Evolutionary conservation across 2,797 vertebrate species (phyloP), one percentile per base, ranked within the genome.

Genomic region (Cyclopterus lumpus): DNA sequence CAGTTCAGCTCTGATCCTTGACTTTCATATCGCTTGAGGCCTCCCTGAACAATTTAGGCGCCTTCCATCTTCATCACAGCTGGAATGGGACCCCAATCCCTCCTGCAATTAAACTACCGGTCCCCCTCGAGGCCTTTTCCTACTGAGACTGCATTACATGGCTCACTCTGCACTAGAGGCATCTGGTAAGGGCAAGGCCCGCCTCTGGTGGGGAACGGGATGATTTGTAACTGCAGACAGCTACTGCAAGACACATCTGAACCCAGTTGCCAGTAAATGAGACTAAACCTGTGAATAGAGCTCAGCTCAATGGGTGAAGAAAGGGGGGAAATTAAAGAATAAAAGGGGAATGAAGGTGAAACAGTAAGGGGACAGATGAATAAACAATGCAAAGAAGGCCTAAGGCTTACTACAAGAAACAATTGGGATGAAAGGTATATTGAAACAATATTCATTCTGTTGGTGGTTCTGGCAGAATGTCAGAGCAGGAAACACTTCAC

Each of bases 31-130:
- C 22, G 3, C 85, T 83, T 5, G 55, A 75, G 73, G 77, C 48
- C 68, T 77, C 65, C 67, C 70, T 64, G 67, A 82, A 84, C 78
- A 80, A 81, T 85, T 80, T 63, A 89, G 66, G 24, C 40, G 3
- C 60, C 75, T 82, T 87, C 84, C 69, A 87, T 88, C 82, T 91
- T 83, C 77, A 74, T 84, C 81, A 76, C 87, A 89, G 89, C 84
- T 82, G 84, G 85, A 83, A 63, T 68, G 70, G 59, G 75, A 83
- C 75, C 62, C 65, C 59, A 62, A 78, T 55, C 48, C 76, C 71
- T 68, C 68, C 73, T 71, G 83, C 78, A 74, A 73, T 89, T 85
- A 79, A 84, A 86, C 82, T 53, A 70, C 68, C 4, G 6, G 1
- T 36, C 73, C 58, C 86, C 68, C 69, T 64, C 10, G 8, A 77